A percentile compares a stretch with the other conserved stretches of the same genome.
These are phyloP conservation scores for Burhinus oedicnemus DNA, from an alignment of 2,113 vertebrate species.

Conservation along the genomic window DNA sequence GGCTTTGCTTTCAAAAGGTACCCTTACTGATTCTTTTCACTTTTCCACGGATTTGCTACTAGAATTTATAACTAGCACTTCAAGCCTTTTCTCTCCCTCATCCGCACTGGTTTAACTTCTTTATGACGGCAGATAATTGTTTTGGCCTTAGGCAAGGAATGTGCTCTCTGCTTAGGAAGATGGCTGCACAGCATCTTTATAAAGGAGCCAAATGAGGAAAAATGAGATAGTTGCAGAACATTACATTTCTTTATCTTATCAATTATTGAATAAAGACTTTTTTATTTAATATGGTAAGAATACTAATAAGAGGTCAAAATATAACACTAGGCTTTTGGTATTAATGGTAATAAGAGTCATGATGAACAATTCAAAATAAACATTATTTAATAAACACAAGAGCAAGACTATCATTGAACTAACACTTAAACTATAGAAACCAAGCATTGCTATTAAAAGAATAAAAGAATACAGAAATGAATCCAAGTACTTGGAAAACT, in stretches of 20 bases:
- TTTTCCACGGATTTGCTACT: constrained; percentile 5
- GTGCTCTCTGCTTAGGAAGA: constrained; percentile 63
- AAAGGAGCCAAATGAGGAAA: constrained; percentile 59
- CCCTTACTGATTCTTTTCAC: constrained; percentile 13
- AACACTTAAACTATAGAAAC: constrained; percentile 8
- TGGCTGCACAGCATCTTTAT: constrained; percentile 31
- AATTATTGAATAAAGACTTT: constrained; percentile 67
- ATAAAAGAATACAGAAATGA: background rate
- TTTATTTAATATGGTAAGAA: constrained; percentile 9
- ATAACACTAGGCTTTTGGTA: background rate
- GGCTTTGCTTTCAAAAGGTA: constrained; percentile 20
- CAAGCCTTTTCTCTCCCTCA: constrained; percentile 34
- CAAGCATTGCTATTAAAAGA: background rate
- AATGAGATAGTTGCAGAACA: constrained; percentile 46
- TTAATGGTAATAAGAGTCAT: background rate
- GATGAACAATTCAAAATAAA: background rate
- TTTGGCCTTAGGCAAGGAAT: constrained; percentile 73
- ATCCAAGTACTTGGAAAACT: background rate
- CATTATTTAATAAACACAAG: background rate
- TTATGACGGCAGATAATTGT: constrained; percentile 74
- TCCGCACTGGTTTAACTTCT: constrained; percentile 50
- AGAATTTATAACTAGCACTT: constrained; percentile 57
- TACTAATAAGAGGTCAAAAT: constrained; percentile 41
- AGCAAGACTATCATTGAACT: background rate
- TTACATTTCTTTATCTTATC: constrained; percentile 67